Conservation (phyloP, 2,113 vertebrate species). For the Lynx canadensis region DNA sequence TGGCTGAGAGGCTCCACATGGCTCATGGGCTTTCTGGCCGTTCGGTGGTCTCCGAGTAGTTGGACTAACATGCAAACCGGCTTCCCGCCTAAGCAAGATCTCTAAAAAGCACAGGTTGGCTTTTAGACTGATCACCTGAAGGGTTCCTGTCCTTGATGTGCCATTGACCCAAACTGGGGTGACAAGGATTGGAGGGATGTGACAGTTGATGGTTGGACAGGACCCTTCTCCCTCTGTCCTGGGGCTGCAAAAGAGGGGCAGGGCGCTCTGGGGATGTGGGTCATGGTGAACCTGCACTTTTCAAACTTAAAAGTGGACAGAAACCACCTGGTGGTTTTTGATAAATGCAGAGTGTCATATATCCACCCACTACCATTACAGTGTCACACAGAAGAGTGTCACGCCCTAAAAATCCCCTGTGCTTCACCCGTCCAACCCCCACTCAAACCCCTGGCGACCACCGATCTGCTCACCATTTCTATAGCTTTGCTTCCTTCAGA, state of each 20-base stretch:
- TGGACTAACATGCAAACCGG: not conserved
- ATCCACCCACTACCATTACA: not conserved
- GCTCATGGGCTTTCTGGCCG: not conserved
- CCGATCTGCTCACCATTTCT: not conserved
- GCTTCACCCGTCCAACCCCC: not conserved
- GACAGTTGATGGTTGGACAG: not conserved
- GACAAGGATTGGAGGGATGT: no score
- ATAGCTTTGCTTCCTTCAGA: not conserved
- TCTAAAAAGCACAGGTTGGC: not conserved
- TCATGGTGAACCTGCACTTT: not conserved
- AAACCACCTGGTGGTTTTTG: not conserved
- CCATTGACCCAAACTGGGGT: not conserved
- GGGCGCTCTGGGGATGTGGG: not conserved
- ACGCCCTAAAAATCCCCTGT: not conserved
- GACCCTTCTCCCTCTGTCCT: no score
- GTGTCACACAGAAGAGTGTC: not conserved
- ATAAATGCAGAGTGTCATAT: not conserved
- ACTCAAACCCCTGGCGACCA: not conserved
- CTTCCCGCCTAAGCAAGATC: not conserved
- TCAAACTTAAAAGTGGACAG: not conserved
- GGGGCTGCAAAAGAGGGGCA: not conserved
- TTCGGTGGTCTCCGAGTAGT: not conserved
- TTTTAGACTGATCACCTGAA: not conserved
- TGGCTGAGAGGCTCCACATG: not conserved
- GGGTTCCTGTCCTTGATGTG: not conserved